Base-by-base conservation (phyloP, 2,888 invertebrate species). In the Aradus depressus region DNA sequence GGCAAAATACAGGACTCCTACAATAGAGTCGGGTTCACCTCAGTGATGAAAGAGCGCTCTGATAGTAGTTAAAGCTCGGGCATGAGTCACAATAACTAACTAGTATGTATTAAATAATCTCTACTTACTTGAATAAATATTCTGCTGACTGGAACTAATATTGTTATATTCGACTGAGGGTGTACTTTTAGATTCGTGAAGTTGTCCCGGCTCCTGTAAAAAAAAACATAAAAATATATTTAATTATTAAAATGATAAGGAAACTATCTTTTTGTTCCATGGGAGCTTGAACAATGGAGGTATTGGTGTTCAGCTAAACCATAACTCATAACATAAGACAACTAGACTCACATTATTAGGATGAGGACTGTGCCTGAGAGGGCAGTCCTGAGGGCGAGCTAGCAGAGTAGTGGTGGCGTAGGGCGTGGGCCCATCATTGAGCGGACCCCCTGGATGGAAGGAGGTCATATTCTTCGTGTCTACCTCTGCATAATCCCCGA, bases 351-450 rank as follows among this genome's bases (percentile, higher is more conserved):
- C 38, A 25, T 38, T 28, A 47, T 47, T 47, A 8, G 37, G 1
- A 19, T 37, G 47, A 8, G 55, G 55, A 25, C 55, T 55, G 25
- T 55, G 55, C 26, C 55, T 37, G 5, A 55, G 44, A 22, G 55
- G 52, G 21, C 56, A 56, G 44, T 56, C 53, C 39, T 56, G 53
- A 1, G 53, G 53, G 4, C 56, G 43, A 3, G 53, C 57, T 14
- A 60, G 45, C n/a, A 82, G 70, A 68, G 82, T 82, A 50, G 83
- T 82, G 1, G 84, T 83, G 2, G 84, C 84, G 60, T 84, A 84
- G 3, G 84, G 80, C 53, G 79, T 77, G 10, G 78, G 77, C 64
- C 76, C 75, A 10, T 54, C 51, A 25, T 52, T 52, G 3, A 31
- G 37, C 14, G 55, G 51, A 8, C 50, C 52, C 12, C 52, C 50